phyloP scores from a whole-genome alignment of 2,113 vertebrate genomes.

The Oenanthe oenanthe region DNA sequence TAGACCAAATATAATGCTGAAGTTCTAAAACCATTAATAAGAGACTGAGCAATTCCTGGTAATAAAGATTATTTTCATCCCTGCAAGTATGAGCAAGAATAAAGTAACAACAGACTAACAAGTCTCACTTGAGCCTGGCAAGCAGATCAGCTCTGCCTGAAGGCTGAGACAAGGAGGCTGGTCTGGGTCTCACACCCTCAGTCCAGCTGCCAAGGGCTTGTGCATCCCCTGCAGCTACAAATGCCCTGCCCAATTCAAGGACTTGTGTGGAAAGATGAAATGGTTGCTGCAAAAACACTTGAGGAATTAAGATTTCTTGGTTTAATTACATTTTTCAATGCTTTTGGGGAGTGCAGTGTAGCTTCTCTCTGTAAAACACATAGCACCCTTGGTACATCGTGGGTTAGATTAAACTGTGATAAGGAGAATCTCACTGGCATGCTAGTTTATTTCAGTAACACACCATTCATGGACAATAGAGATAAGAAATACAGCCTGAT shows the following conservation, averaged over 20 bases:
- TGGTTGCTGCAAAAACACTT: not conserved
- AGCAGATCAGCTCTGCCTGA: not conserved
- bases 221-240: not conserved
- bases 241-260: not conserved
- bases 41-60: not conserved
- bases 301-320: not conserved
- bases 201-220: not conserved
- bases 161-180: not conserved
- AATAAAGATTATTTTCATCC: not conserved
- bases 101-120: not conserved
- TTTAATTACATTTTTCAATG: not conserved
- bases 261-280: not conserved
- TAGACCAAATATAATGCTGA: not conserved
- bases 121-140: not conserved
- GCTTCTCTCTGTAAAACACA: not conserved
- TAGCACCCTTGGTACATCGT: not conserved
- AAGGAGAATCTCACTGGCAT: not conserved
- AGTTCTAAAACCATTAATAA: not conserved
- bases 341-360: not conserved
- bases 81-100: rapidly evolving
- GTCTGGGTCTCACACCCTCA: not conserved
- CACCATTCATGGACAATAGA: not conserved
- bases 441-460: not conserved
- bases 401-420: not conserved
- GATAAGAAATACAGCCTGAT: constrained; percentile 7